Base-by-base conservation (phyloP, 2,113 vertebrate genomes). In the Cochlearius cochlearius region DNA sequence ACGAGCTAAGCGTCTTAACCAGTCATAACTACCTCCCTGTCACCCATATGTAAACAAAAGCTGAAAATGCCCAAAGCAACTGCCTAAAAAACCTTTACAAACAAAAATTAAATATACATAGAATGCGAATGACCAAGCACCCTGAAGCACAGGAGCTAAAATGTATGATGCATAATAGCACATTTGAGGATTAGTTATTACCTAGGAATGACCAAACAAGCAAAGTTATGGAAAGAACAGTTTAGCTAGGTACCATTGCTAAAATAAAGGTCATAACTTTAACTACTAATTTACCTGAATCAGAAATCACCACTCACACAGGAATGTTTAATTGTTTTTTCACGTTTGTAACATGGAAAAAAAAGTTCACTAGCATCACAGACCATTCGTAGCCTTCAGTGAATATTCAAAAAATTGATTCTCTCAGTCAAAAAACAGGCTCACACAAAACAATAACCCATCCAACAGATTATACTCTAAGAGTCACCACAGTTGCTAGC, bases 51-150 rank as follows among this genome's bases (percentile, higher is more conserved):
- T 60, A 90, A 76, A 95, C 53, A 82, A 43, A 78, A 79, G 73
- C 69, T 85, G 81, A 49, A 90, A 92, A 87, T 81, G 90, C 95
- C 90, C 77, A 91, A 87, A 96, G 94, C 94, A 91, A 85, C 43
- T 72, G 66, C 82, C 62, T 72, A 82, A 39, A 67, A 58, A 66
- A 22, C 20, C 59, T 86, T 84, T 55, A 86, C 47, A 86, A 86
- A 88, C 41, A 84, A 78, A 92, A 95, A 38, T 32, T 87, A 93
- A 81, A 82, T 36, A 79, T 73, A 49, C 77, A 83, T 41, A 88
- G 30, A 91, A 91, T 75, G 39, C 3, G 18, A 85, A 94, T 92
- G 93, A 96, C 58, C 39, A 85, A 96, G n/a, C 53, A 88, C 74
- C 84, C 90, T 79, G 74, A 90, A 93, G 96, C 90, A 90, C 21